Conservation (phyloP, 2,113 vertebrate species). For the Charadrius vociferus region DNA sequence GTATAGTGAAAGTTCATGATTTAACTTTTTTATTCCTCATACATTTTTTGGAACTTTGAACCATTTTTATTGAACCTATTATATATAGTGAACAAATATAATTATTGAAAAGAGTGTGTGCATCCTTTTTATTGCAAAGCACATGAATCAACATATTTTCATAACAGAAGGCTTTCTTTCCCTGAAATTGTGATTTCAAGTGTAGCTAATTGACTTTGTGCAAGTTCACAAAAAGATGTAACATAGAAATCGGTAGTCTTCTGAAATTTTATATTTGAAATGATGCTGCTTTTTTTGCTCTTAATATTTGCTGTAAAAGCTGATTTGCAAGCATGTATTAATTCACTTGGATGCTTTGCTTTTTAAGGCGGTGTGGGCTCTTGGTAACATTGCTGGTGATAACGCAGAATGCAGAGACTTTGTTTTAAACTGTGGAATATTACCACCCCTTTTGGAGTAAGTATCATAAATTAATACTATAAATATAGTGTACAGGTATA, state of each 20-base stretch:
- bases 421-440: conserved; percentile 89
- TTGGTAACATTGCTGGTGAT: conserved; percentile 93
- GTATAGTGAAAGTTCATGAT: neutral
- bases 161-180: neutral
- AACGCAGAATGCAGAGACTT: conserved; percentile 95
- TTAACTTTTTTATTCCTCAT: neutral
- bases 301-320: neutral
- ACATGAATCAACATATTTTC: neutral
- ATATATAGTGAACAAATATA: neutral
- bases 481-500: neutral
- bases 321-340: neutral
- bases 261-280: neutral
- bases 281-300: neutral
- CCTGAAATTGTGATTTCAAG: neutral
- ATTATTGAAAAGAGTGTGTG: neutral
- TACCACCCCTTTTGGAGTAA: conserved; percentile 90
- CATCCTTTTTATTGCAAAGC: neutral
- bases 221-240: neutral
- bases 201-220: neutral
- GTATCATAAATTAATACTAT: conserved; percentile 52
- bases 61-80: neutral
- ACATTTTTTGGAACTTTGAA: neutral
- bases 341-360: conserved; percentile 32
- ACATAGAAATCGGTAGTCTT: neutral
- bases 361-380: conserved; percentile 91